These are phyloP conservation scores for Penaeus chinensis DNA, from an alignment of 1,140 invertebrate species.

Conservation along the genomic window DNA sequence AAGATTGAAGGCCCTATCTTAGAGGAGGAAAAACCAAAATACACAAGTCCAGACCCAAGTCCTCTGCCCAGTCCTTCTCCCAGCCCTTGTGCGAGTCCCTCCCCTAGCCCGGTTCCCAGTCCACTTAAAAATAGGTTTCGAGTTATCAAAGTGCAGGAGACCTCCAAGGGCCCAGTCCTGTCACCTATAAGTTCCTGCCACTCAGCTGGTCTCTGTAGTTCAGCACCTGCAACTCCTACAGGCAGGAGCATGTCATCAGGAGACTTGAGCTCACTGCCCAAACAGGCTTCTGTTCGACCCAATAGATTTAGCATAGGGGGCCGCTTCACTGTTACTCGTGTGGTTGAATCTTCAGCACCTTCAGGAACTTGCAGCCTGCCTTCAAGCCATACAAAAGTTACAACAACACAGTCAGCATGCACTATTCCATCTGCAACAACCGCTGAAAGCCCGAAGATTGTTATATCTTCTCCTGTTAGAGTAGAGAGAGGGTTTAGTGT, in stretches of 20 bases:
- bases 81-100: conserved; percentile 72
- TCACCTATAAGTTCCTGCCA: conserved; percentile 19
- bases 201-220: conserved; percentile 2
- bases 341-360: conserved; percentile 31
- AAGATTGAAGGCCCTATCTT: conserved; percentile 65
- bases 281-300: conserved; percentile 29
- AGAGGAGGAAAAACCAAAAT: conserved; percentile 71
- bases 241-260: conserved; percentile 51
- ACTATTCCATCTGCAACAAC: background rate
- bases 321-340: conserved; percentile 61
- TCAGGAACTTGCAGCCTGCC: conserved; percentile 43
- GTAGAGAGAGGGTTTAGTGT: conserved; percentile 63
- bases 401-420: background rate
- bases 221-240: conserved; percentile 31
- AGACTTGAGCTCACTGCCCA: conserved; percentile 36
- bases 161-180: conserved; percentile 35
- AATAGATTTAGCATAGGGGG: conserved; percentile 60
- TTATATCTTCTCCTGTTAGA: conserved; percentile 63
- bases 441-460: conserved; percentile 59
- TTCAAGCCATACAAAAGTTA: conserved; percentile 15
- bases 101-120: conserved; percentile 62
- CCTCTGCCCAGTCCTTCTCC: conserved; percentile 78
- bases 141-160: conserved; percentile 55
- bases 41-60: conserved; percentile 76
- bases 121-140: conserved; percentile 62